A percentile compares a stretch with the other conserved stretches of the same genome.
Conservation (phyloP, 2,113 vertebrate species). For the Ascaphus truei region DNA sequence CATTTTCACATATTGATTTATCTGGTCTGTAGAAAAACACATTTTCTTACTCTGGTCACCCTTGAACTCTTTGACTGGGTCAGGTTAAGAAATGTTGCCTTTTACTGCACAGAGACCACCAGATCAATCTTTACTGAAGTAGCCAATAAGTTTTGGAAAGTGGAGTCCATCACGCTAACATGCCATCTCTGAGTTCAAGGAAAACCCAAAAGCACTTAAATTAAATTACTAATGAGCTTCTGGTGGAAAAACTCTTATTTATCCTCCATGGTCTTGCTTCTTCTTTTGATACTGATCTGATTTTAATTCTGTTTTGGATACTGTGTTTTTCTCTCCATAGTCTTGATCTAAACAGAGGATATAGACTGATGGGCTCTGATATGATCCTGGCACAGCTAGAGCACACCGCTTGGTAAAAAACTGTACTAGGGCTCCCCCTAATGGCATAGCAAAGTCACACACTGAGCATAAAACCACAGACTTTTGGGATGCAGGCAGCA, state of each 20-base stretch:
- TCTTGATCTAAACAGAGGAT: not conserved
- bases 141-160: slow-evolving; percentile 35
- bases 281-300: not conserved
- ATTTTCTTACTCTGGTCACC: slow-evolving; percentile 14
- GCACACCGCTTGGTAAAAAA: not conserved
- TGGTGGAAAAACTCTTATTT: no score
- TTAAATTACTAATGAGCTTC: slow-evolving; percentile 10
- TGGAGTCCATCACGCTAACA: slow-evolving; percentile 1
- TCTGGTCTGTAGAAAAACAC: not conserved
- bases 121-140: slow-evolving; percentile 20
- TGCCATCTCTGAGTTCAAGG: not conserved
- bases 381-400: no score
- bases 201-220: slow-evolving; percentile 10
- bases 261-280: not conserved
- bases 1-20: slow-evolving; percentile 27
- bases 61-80: slow-evolving; percentile 24
- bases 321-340: no score
- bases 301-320: not conserved
- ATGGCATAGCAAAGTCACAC: not conserved
- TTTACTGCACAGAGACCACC: slow-evolving; percentile 28
- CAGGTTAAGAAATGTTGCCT: slow-evolving; percentile 22
- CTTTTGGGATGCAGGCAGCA: no score
- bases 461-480: no score
- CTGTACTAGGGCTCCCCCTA: not conserved
- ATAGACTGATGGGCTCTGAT: not conserved